Evolutionary conservation across 2,113 vertebrate genomes (phyloP).

Genomic region (Neotragus pygmaeus): DNA sequence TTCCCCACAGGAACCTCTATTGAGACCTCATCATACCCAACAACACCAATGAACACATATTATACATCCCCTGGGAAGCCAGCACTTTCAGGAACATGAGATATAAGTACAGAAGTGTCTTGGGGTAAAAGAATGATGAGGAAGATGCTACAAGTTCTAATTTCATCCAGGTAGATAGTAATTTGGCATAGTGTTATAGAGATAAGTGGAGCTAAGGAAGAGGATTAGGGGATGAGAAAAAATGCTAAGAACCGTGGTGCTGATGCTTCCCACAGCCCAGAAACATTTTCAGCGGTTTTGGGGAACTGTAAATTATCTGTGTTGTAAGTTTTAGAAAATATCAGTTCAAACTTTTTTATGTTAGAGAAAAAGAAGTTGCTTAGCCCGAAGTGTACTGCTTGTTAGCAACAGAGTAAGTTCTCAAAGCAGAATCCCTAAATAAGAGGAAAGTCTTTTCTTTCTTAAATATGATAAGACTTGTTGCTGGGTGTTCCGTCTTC

Average conservation of each 20-base stretch:
- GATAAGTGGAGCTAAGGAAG: background rate
- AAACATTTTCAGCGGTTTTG: background rate
- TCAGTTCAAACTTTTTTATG: background rate
- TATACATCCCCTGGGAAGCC: background rate
- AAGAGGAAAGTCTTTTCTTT: background rate
- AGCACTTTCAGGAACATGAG: background rate
- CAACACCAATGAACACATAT: background rate
- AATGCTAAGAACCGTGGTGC: background rate
- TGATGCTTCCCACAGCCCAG: background rate
- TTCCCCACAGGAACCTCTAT: background rate
- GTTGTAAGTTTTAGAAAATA: background rate
- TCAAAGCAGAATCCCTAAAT: background rate
- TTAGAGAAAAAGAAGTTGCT: background rate
- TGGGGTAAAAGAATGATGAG: background rate
- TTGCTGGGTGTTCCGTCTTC: no score
- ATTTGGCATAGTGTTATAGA: background rate
- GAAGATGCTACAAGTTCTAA: background rate
- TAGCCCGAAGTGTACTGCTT: rapidly evolving
- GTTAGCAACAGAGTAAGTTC: background rate
- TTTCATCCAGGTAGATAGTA: background rate
- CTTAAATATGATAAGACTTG: background rate
- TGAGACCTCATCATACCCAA: background rate
- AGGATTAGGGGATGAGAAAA: background rate
- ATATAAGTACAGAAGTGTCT: background rate
- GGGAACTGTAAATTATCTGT: background rate